Evolutionary conservation across 2,797 vertebrate species (phyloP).

Genomic region (Ataeniobius toweri): DNA sequence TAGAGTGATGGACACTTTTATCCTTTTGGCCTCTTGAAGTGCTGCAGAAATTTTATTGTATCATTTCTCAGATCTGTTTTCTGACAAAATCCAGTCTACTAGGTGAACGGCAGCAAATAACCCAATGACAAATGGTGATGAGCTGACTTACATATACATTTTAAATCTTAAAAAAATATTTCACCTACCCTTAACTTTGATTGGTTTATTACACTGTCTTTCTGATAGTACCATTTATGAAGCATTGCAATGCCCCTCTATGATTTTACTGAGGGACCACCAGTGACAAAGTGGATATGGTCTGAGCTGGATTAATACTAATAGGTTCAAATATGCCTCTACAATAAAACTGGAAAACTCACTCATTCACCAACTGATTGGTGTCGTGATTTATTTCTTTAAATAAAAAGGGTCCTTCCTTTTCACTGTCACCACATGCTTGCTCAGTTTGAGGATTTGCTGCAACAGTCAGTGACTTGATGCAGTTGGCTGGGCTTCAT

Average conservation of each 20-base stretch:
- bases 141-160: background rate
- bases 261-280: background rate
- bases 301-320: no score
- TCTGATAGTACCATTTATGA: background rate
- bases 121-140: no score
- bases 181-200: background rate
- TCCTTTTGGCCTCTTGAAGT: background rate
- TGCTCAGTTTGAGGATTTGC: background rate
- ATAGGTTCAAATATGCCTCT: no score
- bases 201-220: background rate
- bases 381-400: no score
- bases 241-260: background rate
- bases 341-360: no score
- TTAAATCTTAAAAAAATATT: background rate
- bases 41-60: background rate
- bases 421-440: no score
- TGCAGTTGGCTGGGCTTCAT: no score
- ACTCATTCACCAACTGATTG: no score
- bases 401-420: no score
- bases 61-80: background rate
- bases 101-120: background rate
- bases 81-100: background rate
- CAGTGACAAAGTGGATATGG: background rate
- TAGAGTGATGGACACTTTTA: constrained; percentile 2
- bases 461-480: background rate